Evolutionary conservation across 2,797 vertebrate genomes (phyloP), one percentile per base, ranked within the genome.

Genomic region (Octomys mimax): DNA sequence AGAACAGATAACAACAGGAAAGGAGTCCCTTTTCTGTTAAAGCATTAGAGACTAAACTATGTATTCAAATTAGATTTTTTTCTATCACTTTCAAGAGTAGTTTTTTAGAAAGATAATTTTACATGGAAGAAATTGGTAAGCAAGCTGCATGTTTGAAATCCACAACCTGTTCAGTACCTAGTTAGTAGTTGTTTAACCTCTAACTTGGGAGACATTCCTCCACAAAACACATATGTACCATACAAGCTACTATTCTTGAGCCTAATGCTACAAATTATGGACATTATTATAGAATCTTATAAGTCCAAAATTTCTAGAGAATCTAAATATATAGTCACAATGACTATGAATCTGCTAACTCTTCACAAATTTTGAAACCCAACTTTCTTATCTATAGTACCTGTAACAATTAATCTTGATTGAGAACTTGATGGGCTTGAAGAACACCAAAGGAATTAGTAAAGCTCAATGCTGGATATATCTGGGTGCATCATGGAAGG

Each of bases 81-180:
- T 92, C 26, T 66, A 93, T 62, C 49, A 95, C 36, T 80, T 52
- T 79, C 2, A 89, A 5, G 46, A 64, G 84, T 92, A 95, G 49
- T 61, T 95, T 97, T 94, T 96, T 39, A 94, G 81, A 92, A 96
- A 92, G 36, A 84, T 87, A 26, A 94, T 62, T 92, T 94, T 94
- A 82, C 71, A 93, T 54, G 87, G 39, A 91, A 84, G 4, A 71
- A 96, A 96, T 92, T 96, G 31, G n/a, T 92, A 94, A 94, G 64
- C 19, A 94, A 52, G 46, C 19, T 64, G 82, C 46, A 91, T 62
- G 8, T 94, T 95, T 73, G 36, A 96, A 94, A 91, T 59, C 42
- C 22, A 91, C 94, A 84, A 89, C 59, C 39, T 84, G 2, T 94
- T 89, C 75, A 96, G 95, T 54, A 88, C 49, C 79, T 95, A 87